A percentile compares a stretch with the other conserved stretches of the same genome.
Evolutionary conservation across 2,888 invertebrate genomes (phyloP).

Genomic region (Cecidostiba fungosa): DNA sequence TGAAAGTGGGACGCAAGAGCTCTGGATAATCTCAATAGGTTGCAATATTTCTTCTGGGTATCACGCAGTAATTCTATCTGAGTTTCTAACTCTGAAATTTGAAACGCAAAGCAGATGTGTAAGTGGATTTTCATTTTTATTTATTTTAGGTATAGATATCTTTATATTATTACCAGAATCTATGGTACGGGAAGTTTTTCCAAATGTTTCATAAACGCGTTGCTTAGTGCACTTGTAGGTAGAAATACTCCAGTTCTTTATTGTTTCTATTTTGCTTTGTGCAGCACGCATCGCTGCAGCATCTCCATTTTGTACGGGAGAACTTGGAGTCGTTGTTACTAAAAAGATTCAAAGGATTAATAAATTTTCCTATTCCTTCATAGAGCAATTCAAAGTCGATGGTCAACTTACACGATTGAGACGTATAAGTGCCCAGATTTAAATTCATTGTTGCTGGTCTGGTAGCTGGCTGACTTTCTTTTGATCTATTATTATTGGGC

Average conservation of each 20-base stretch:
- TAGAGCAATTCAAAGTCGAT: not conserved
- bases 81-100: slow-evolving; percentile 90
- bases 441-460: slow-evolving; percentile 85
- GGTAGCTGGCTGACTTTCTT: slow-evolving; percentile 80
- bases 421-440: slow-evolving; percentile 87
- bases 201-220: slow-evolving; percentile 96
- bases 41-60: slow-evolving; percentile 95
- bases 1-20: slow-evolving; percentile 94
- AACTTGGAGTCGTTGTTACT: slow-evolving; percentile 80
- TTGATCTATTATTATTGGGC: slow-evolving; percentile 72
- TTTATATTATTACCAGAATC: slow-evolving; percentile 85
- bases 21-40: slow-evolving; percentile 91
- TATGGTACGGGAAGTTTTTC: slow-evolving; percentile 94
- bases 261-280: slow-evolving; percentile 93
- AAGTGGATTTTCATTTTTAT: slow-evolving; percentile 20
- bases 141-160: slow-evolving; percentile 22
- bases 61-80: slow-evolving; percentile 96
- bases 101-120: slow-evolving; percentile 38
- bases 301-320: slow-evolving; percentile 85
- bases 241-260: slow-evolving; percentile 98
- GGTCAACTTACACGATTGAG: slow-evolving; percentile 73
- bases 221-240: slow-evolving; percentile 99
- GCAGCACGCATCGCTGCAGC: slow-evolving; percentile 85
- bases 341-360: slow-evolving; percentile 15
- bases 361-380: not conserved